phyloP scores from a whole-genome alignment of 1,140 invertebrate species.

The Pogonognathellus flavescens region DNA sequence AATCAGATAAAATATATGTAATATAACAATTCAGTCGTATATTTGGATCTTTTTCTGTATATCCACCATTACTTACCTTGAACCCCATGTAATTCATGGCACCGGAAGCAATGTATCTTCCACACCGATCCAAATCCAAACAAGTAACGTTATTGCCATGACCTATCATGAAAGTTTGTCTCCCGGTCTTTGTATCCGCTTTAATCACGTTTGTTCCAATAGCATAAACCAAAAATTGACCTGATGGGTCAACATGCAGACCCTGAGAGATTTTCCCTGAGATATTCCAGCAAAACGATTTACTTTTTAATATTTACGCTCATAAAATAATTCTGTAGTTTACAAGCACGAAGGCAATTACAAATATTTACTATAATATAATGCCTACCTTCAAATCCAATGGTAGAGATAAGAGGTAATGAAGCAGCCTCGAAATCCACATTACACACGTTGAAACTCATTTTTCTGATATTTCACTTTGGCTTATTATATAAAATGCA shows the following conservation, averaged over 20 bases:
- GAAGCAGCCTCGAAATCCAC: constrained; percentile 59
- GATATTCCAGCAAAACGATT: no score
- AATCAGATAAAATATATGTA: not conserved
- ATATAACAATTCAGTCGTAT: not conserved
- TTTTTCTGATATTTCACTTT: not conserved
- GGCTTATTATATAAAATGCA: no score
- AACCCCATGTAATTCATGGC: constrained; percentile 92
- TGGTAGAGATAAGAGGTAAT: constrained; percentile 64
- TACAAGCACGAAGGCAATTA: no score
- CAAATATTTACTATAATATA: no score
- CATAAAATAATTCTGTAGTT: no score
- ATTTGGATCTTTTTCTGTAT: no score
- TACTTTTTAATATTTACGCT: no score
- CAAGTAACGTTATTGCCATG: constrained; percentile 88
- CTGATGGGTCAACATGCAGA: constrained; percentile 56
- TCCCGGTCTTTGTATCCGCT: constrained; percentile 77
- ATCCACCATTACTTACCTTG: constrained; percentile 75
- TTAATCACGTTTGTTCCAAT: constrained; percentile 66
- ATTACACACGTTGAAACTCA: constrained; percentile 57
- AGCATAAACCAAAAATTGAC: constrained; percentile 61
- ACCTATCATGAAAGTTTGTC: constrained; percentile 83
- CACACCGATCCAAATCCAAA: constrained; percentile 82
- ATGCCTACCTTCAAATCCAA: constrained; percentile 65
- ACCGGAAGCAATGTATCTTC: constrained; percentile 87
- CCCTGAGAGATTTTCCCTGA: constrained; percentile 63